A percentile compares a stretch with the other conserved stretches of the same genome.
Evolutionary conservation across 2,888 invertebrate genomes (phyloP).

Genomic region (Lycocerus yunnanus): DNA sequence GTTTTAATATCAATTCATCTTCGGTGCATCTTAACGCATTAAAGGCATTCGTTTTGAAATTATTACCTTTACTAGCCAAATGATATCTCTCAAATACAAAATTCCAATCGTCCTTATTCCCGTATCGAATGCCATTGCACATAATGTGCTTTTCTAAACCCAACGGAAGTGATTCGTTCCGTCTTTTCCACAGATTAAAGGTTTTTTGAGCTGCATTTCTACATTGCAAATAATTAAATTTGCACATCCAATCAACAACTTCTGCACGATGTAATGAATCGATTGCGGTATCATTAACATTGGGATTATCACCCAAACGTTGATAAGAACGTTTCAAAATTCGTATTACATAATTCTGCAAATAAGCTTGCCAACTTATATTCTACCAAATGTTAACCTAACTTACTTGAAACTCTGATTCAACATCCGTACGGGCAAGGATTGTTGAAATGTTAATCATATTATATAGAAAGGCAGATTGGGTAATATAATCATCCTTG

Average conservation of each 20-base stretch:
- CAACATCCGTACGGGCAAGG: neutral
- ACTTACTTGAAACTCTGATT: neutral
- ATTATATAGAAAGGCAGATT: slow-evolving; percentile 40
- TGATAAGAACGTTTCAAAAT: neutral
- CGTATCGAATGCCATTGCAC: neutral
- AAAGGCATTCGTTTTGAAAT: neutral
- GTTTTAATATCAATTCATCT: neutral
- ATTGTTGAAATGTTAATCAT: neutral
- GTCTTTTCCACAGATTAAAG: neutral
- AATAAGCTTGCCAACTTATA: neutral
- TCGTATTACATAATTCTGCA: neutral
- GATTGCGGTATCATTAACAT: neutral
- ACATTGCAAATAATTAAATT: neutral
- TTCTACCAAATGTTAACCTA: neutral
- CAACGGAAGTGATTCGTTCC: neutral
- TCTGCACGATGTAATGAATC: neutral
- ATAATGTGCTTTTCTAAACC: neutral
- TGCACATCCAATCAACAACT: neutral
- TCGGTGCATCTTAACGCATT: neutral
- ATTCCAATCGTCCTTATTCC: neutral
- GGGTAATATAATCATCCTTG: slow-evolving; percentile 67
- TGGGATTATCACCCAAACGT: neutral
- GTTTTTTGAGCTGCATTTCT: neutral
- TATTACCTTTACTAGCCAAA: too few relatives aligned
- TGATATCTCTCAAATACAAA: neutral